These are phyloP conservation scores for Alectoris magna DNA, from an alignment of 2,797 vertebrate species.

Conservation along the genomic window DNA sequence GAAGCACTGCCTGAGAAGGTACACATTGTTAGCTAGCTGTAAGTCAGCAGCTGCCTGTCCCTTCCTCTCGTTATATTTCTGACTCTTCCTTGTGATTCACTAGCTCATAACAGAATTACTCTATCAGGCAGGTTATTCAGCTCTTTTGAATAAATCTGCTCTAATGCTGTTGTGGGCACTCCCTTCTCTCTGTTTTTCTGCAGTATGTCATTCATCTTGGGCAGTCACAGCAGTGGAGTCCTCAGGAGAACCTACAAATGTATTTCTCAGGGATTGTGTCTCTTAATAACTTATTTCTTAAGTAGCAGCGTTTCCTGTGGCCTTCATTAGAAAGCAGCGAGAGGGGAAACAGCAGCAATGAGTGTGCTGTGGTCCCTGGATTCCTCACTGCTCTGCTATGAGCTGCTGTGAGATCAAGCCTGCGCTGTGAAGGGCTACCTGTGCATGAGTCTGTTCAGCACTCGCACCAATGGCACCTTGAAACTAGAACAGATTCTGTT, in stretches of 20 bases:
- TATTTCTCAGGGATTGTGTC: background rate
- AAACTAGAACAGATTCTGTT: background rate
- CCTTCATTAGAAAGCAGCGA: background rate
- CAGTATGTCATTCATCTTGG: background rate
- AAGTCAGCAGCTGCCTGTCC: constrained; percentile 1
- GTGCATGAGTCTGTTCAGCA: background rate
- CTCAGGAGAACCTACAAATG: background rate
- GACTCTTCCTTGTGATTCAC: constrained; percentile 11
- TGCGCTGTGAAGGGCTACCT: fast-evolving
- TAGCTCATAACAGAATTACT: background rate
- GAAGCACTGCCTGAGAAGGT: constrained; percentile 24
- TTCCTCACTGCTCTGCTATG: background rate
- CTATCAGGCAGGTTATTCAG: constrained; percentile 16
- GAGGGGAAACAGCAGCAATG: background rate
- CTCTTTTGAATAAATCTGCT: constrained; percentile 2
- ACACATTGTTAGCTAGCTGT: background rate
- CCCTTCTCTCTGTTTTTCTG: background rate
- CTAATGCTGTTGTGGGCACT: background rate
- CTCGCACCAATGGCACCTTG: background rate
- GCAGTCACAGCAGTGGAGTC: background rate
- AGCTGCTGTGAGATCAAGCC: background rate
- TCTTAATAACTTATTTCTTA: background rate
- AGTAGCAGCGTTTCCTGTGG: background rate
- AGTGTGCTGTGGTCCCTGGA: background rate
- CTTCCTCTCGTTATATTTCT: constrained; percentile 4